Conservation (phyloP, 2,113 vertebrate species). For the Oplegnathus fasciatus region DNA sequence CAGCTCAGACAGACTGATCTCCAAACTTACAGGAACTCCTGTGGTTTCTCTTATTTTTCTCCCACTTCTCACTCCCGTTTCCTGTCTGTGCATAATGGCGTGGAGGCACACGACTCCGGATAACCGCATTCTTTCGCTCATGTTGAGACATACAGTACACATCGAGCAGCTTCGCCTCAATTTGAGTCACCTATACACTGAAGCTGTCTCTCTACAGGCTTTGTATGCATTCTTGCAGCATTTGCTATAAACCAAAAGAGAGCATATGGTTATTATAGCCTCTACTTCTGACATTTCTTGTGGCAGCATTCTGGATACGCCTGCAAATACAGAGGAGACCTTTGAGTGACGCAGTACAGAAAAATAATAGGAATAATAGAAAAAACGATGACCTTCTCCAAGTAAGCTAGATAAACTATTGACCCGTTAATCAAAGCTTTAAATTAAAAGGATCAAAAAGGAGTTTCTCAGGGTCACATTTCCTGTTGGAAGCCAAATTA, state of each 20-base stretch:
- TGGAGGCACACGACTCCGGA: background rate
- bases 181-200: background rate
- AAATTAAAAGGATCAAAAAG: background rate
- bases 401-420: too few relatives aligned
- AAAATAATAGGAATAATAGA: background rate
- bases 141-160: background rate
- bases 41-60: constrained; percentile 29
- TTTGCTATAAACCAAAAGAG: background rate
- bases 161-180: background rate
- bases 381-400: background rate
- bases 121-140: background rate
- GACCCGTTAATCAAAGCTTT: background rate
- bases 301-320: background rate
- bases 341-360: background rate
- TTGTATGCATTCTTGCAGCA: background rate
- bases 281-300: background rate
- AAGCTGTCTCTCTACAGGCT: background rate
- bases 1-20: constrained; percentile 46
- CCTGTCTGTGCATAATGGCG: constrained; percentile 18
- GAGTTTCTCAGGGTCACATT: background rate
- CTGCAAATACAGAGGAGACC: background rate
- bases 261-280: background rate
- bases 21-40: constrained; percentile 35
- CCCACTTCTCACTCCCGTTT: background rate
- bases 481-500: background rate